Evolutionary conservation across 2,113 vertebrate genomes (phyloP).

Genomic region (Loxodonta africana): DNA sequence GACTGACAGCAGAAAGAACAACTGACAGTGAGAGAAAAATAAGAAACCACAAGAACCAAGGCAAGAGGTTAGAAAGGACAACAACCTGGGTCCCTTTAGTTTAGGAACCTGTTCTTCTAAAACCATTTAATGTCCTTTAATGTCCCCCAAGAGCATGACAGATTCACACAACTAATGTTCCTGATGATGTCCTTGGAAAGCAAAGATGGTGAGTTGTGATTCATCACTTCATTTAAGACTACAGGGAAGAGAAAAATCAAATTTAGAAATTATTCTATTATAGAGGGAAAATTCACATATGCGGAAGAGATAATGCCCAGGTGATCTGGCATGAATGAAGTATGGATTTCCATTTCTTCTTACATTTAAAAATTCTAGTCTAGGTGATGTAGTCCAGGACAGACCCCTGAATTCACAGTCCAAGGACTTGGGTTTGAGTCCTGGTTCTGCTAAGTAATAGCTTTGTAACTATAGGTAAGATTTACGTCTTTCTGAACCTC

Average conservation of each 20-base stretch:
- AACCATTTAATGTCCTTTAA: not conserved
- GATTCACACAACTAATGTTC: not conserved
- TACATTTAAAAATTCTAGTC: accelerated
- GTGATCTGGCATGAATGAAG: accelerated
- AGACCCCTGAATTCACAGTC: too few species aligned
- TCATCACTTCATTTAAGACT: accelerated
- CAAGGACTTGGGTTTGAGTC: not conserved
- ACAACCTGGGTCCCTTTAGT: accelerated
- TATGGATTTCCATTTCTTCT: accelerated
- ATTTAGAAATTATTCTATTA: not conserved
- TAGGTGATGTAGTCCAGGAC: accelerated
- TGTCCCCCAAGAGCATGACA: not conserved
- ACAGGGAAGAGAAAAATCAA: not conserved
- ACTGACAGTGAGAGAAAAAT: not conserved
- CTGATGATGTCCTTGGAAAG: not conserved
- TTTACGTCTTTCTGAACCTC: not conserved
- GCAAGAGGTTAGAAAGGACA: accelerated
- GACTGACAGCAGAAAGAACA: not conserved
- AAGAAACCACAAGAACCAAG: not conserved
- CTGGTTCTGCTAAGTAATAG: not conserved
- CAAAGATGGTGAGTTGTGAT: accelerated
- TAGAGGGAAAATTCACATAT: accelerated
- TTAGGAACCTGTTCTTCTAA: not conserved
- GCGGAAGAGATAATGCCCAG: accelerated
- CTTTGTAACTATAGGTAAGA: too few species aligned